phyloP scores from a whole-genome alignment of 2,797 vertebrate species.

The Trachurus trachurus region DNA sequence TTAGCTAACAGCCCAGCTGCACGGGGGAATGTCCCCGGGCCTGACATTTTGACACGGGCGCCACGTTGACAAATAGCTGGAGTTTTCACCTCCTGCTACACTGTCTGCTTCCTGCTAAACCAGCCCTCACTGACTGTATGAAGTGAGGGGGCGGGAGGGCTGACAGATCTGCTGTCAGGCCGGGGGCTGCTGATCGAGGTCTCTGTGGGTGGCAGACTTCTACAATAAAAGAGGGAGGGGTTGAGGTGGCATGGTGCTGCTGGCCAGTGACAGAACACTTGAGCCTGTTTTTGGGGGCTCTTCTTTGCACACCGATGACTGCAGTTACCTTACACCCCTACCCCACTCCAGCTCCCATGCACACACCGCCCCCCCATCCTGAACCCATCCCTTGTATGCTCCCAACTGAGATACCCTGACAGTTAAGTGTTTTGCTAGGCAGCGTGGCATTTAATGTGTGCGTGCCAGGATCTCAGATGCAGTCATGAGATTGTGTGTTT shows the following conservation, averaged over 20 bases:
- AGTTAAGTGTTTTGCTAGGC: slow-evolving; percentile 64
- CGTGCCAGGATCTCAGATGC: slow-evolving; percentile 10
- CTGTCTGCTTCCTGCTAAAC: slow-evolving; percentile 86
- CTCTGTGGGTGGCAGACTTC: slow-evolving; percentile 86
- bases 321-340: slow-evolving; percentile 56
- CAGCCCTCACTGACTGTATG: slow-evolving; percentile 84
- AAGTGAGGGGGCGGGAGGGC: slow-evolving; percentile 61
- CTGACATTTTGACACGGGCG: slow-evolving; percentile 90
- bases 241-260: slow-evolving; percentile 25
- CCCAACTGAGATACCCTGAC: slow-evolving; percentile 72
- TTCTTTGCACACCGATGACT: slow-evolving; percentile 39
- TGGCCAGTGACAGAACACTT: slow-evolving; percentile 73
- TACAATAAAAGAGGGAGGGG: slow-evolving; percentile 56
- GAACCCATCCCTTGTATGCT: slow-evolving; percentile 9
- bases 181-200: slow-evolving; percentile 82
- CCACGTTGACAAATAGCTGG: slow-evolving; percentile 90
- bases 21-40: slow-evolving; percentile 85
- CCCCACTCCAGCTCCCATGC: slow-evolving; percentile 10
- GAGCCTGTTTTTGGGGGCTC: slow-evolving; percentile 56
- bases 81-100: slow-evolving; percentile 89
- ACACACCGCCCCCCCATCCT: not conserved
- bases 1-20: slow-evolving; percentile 89
- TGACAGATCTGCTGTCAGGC: slow-evolving; percentile 88
- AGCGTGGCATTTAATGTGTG: slow-evolving; percentile 27
- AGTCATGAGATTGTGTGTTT: slow-evolving; percentile 31